Base-by-base conservation (phyloP, 1,140 invertebrate species). In the Papilio helenus region DNA sequence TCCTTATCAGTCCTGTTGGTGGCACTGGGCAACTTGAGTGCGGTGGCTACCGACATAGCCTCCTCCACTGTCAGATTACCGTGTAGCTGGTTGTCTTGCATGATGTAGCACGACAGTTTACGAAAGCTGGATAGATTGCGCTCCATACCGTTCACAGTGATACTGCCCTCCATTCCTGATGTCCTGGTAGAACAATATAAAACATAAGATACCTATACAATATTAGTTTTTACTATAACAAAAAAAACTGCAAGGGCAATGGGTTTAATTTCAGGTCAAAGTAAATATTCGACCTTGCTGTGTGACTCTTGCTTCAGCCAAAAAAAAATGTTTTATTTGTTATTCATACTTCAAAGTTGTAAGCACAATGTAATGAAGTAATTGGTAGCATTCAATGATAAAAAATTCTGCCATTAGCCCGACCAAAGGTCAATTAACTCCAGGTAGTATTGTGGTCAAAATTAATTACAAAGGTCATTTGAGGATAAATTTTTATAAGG, bases 1-100 rank as follows among this genome's bases (percentile, higher is more conserved):
- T 97, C 96, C 91, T 98, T 98, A 86, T 98, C 97, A 1, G 91
- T 88, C 83, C 96, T 95, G 4, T 93, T 92, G 46, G 97, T 95
- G 73, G 97, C 96, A 65, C 96, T 96, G 58, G 97, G 96, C 68
- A 99, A 95, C 94, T 99, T 99, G 20, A 99, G 95, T 83, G 97
- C 97, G 0, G 98, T 97, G 2, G 98, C 98, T 39, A 99, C 98
- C 84, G 96, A 96, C 98, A 99, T 99, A 3, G 98, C 97, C 95
- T 99, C 99, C 82, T 97, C 96, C 0, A 99, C 98, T 0, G 98
- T 98, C 72, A 99, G 96, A 95, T 99, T 98, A 0, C 97, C 97
- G 84, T 99, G 97, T 8, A 99, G 96, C 91, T 99, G 98, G 95
- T 99, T 99, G 89, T 99, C 98, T 93, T 99, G 99, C 98, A 99